Percentiles rank a stretch among this genome's conserved stretches.
These are phyloP conservation scores for Catocala fraxini DNA, from an alignment of 2,888 invertebrate species.

Conservation along the genomic window DNA sequence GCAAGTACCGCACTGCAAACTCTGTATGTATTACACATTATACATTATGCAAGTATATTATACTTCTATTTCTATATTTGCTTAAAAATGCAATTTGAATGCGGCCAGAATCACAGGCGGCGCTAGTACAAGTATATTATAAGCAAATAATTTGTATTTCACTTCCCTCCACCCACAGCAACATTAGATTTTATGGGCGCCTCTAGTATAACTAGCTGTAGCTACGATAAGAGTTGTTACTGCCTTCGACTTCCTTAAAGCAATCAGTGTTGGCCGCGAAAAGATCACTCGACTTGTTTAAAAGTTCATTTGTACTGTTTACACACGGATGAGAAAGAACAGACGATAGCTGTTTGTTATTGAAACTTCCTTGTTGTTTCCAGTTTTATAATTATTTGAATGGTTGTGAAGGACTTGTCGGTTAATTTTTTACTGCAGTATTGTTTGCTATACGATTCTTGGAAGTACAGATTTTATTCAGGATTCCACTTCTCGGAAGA, in stretches of 20 bases:
- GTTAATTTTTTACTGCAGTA: background rate
- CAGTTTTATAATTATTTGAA: conserved; percentile 20
- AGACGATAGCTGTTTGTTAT: conserved; percentile 26
- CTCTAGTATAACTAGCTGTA: conserved; percentile 29
- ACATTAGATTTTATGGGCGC: conserved; percentile 42
- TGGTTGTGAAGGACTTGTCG: background rate
- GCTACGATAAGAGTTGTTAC: conserved; percentile 35
- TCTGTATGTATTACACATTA: conserved; percentile 35
- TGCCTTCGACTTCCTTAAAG: conserved; percentile 44
- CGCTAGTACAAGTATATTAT: conserved; percentile 40
- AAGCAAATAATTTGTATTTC: conserved; percentile 44
- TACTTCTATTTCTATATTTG: conserved; percentile 32
- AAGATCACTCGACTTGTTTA: conserved; percentile 47
- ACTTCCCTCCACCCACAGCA: conserved; percentile 23
- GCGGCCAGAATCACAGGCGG: conserved; percentile 30
- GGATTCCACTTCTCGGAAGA: conserved; percentile 17
- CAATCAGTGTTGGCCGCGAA: conserved; percentile 52
- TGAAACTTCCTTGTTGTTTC: conserved; percentile 26
- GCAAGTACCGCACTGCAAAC: conserved; percentile 13
- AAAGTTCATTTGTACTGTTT: conserved; percentile 44
- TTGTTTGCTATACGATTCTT: too few species aligned
- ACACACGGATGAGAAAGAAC: conserved; percentile 37
- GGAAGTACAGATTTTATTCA: conserved; percentile 11
- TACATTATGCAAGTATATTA: conserved; percentile 31
- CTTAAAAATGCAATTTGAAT: conserved; percentile 46